Base-by-base conservation (phyloP, 2,113 vertebrate species). In the Cololabis saira region DNA sequence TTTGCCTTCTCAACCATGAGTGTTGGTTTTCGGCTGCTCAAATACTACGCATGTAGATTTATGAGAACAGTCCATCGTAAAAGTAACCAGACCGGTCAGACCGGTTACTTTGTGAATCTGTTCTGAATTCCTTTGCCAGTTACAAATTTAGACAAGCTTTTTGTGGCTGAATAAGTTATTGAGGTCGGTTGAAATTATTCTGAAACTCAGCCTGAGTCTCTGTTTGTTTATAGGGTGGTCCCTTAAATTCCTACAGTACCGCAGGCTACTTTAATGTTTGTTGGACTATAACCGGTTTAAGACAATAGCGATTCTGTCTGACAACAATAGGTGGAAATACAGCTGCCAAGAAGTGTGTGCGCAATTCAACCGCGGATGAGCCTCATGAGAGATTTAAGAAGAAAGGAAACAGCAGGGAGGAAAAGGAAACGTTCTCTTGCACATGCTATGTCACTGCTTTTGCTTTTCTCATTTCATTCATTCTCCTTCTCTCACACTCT, bases 251-350 rank as follows among this genome's bases (percentile, higher is more conserved):
- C 82, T 72, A 22, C 79, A 71, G 74, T 44, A 79, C 80, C 58
- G 71, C 40, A 30, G 61, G 64, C 84, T 76, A 21, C 80, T 53
- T 71, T 77, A 58, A 55, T 88, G 85, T 89, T 89, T 89, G 87
- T 83, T 64, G 16, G 73, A 83, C 81, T 71, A 54, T 62, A 89
- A 82, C 84, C 87, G 85, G 85, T 91, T 47, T 78, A 24, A 84
- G 73, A 89, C 89, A 90, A 90, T 90, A 82, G 85, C 64, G 57
- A 90, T 90, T 89, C 76, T 85, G 80, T 84, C 61, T 19, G 71
- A 87, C 68, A 89, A 91, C 87, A 89, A 88, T 89, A 87, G 87
- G 86, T 88, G 89, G 89, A 89, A 91, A 87, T 78, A 55, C 84
- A 90, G 84, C 85, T 84, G 87, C 74, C 24, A 48, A 76, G 71